A percentile compares a stretch with the other conserved stretches of the same genome.
phyloP scores from a whole-genome alignment of 2,797 vertebrate species.

The Tachyglossus aculeatus region DNA sequence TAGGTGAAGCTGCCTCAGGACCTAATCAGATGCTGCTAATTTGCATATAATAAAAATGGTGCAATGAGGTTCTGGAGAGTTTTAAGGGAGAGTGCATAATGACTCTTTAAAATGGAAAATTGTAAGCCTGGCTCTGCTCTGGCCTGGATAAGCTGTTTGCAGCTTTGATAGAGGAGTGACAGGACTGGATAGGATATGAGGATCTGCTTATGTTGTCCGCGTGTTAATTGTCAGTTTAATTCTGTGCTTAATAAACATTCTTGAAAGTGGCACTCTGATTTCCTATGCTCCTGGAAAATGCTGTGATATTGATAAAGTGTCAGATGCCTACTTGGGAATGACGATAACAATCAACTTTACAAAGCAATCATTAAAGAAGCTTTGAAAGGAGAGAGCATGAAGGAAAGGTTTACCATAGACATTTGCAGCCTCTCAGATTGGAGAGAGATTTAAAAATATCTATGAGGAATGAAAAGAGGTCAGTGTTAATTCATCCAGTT shows the following conservation, averaged over 20 bases:
- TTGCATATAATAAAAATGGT: constrained; percentile 78
- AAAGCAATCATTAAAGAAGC: constrained; percentile 60
- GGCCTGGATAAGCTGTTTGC: constrained; percentile 27
- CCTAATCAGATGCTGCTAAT: constrained; percentile 79
- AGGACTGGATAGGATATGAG: constrained; percentile 39
- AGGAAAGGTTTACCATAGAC: constrained; percentile 53
- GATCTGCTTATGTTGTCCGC: constrained; percentile 37
- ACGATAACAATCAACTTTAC: constrained; percentile 66
- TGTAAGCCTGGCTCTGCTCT: constrained; percentile 36
- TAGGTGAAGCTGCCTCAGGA: constrained; percentile 80
- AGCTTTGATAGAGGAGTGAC: constrained; percentile 34
- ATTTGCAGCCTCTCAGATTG: constrained; percentile 59
- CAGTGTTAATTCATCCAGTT: constrained; percentile 33
- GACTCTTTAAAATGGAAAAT: constrained; percentile 57
- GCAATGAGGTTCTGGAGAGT: constrained; percentile 65
- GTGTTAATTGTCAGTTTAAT: constrained; percentile 59
- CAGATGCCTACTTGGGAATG: constrained; percentile 54
- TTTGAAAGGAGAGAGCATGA: constrained; percentile 43
- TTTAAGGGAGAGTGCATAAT: constrained; percentile 57
- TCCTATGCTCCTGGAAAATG: constrained; percentile 63
- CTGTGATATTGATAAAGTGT: constrained; percentile 65
- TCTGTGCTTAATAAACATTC: constrained; percentile 51
- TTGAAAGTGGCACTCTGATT: constrained; percentile 46
- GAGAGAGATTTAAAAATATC: neutral
- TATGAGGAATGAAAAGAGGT: constrained; percentile 8